These are phyloP conservation scores for Eubasilissa splendida DNA, from an alignment of 2,888 invertebrate species.

Conservation along the genomic window DNA sequence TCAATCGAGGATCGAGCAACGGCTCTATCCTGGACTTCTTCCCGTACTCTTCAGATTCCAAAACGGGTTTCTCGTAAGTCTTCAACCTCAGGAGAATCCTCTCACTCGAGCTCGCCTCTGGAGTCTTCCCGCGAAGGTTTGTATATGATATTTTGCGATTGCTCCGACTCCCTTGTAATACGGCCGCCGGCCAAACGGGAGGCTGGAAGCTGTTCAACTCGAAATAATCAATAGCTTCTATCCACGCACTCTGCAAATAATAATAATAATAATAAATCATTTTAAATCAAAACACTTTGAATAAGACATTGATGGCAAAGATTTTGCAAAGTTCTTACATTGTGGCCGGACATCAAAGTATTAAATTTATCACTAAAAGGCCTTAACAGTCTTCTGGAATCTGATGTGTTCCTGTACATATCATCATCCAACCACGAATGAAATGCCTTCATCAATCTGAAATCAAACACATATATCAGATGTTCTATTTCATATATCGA, in stretches of 20 bases:
- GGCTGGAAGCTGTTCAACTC: constrained; percentile 48
- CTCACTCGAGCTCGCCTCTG: constrained; percentile 36
- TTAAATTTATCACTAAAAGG: constrained; percentile 49
- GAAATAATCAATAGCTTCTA: constrained; percentile 51
- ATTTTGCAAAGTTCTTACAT: constrained; percentile 48
- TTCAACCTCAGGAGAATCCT: constrained; percentile 48
- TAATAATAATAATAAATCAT: constrained; percentile 20
- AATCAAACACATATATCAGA: constrained; percentile 12
- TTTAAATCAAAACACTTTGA: too few relatives aligned
- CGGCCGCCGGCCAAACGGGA: constrained; percentile 33
- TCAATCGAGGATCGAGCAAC: constrained; percentile 46
- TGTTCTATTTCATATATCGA: neutral
- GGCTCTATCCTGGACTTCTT: constrained; percentile 22
- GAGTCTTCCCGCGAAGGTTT: constrained; percentile 27
- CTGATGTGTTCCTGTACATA: constrained; percentile 35
- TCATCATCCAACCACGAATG: constrained; percentile 52
- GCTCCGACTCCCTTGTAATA: neutral
- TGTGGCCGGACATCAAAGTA: constrained; percentile 49
- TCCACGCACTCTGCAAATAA: constrained; percentile 52
- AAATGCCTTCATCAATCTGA: constrained; percentile 51
- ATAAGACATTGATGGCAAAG: neutral
- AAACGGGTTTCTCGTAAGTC: constrained; percentile 53
- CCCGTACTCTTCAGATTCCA: constrained; percentile 19
- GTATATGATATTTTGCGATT: neutral
- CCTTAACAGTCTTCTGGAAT: constrained; percentile 29